Conservation (phyloP, 30 jellyfish, hydroid and myxozoan species). For the Hydra vulgaris region DNA sequence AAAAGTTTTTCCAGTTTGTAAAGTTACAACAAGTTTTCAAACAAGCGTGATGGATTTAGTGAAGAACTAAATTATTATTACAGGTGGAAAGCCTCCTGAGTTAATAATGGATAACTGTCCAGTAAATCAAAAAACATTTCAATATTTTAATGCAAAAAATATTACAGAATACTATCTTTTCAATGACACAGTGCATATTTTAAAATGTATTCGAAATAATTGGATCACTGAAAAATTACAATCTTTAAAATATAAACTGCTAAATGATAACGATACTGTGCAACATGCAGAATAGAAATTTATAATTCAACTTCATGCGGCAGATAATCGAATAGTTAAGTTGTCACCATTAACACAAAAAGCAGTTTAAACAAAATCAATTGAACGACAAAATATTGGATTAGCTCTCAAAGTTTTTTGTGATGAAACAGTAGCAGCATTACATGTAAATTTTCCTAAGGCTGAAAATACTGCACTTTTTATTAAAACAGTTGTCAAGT, state of each 20-base stretch:
- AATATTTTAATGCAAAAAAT: neutral
- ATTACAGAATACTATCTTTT: neutral
- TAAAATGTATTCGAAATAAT: conserved; percentile 1
- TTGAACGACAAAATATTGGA: neutral
- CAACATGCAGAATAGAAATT: conserved; percentile 1
- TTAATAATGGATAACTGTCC: conserved; percentile 1
- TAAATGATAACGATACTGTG: neutral
- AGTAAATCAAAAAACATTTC: neutral
- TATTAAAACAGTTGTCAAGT: neutral
- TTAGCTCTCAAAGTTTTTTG: neutral
- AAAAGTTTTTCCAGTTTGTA: neutral
- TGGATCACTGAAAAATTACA: conserved; percentile 10
- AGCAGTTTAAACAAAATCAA: neutral
- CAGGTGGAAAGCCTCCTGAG: neutral
- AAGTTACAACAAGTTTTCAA: too few relatives aligned
- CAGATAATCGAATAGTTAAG: neutral
- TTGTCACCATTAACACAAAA: neutral
- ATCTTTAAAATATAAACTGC: neutral
- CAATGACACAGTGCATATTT: neutral
- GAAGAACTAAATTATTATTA: neutral
- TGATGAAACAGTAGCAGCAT: neutral
- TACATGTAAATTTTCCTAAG: neutral
- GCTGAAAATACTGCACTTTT: neutral
- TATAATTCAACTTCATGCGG: neutral
- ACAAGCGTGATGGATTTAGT: too few relatives aligned